These are phyloP conservation scores for Calliopsis andreniformis DNA, from an alignment of 1,140 invertebrate genomes.

Conservation along the genomic window DNA sequence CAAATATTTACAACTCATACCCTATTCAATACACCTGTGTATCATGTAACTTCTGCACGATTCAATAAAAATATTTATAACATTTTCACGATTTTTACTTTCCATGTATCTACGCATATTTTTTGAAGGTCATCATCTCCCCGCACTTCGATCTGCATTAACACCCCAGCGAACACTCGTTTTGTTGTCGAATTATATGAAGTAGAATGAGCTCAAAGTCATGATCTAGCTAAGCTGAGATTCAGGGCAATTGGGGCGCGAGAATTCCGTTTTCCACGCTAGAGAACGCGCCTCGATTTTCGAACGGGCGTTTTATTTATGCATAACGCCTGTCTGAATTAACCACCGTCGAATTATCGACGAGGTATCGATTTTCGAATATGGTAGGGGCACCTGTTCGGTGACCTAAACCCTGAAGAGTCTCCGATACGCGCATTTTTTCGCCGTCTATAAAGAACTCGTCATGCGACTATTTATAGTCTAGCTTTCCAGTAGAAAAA, in stretches of 20 bases:
- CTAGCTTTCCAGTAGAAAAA: background rate
- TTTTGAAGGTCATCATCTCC: no score
- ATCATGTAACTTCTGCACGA: no score
- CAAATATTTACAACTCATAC: no score
- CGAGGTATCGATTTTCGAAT: slow-evolving; percentile 46
- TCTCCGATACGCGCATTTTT: background rate
- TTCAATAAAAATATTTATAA: no score
- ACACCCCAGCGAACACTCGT: background rate
- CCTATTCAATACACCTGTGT: no score
- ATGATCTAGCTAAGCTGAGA: background rate
- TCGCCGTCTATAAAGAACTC: no score
- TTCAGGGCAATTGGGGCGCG: slow-evolving; percentile 17
- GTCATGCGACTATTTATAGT: background rate
- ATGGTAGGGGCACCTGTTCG: slow-evolving; percentile 19
- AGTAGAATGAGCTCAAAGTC: slow-evolving; percentile 3
- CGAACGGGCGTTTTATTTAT: slow-evolving; percentile 36
- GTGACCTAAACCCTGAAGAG: slow-evolving; percentile 46
- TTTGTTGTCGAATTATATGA: background rate
- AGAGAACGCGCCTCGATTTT: slow-evolving; percentile 32
- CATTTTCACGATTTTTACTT: no score
- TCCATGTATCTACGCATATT: no score
- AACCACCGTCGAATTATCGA: slow-evolving; percentile 36
- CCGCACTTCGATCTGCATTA: no score
- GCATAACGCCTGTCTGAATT: slow-evolving; percentile 26
- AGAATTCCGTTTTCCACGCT: slow-evolving; percentile 43